phyloP scores from a whole-genome alignment of 64 coral and sea anemone species.

The Anthopleura sola region DNA sequence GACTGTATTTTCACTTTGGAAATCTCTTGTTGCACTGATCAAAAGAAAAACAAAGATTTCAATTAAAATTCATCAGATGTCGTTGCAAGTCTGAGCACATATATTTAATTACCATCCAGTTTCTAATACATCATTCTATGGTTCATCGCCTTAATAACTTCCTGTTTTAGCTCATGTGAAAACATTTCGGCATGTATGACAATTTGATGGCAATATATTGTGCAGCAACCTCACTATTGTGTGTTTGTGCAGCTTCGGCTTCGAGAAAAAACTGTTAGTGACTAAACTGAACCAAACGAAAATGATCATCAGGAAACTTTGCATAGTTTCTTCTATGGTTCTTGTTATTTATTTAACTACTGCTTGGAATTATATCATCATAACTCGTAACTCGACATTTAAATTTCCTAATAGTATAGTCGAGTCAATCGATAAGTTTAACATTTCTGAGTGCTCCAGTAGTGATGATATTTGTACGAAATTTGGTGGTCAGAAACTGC shows the following conservation, averaged over 20 bases:
- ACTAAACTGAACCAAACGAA: too few species aligned
- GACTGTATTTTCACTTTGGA: too few species aligned
- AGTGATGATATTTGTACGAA: not conserved
- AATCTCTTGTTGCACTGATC: too few species aligned
- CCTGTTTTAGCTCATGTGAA: not conserved
- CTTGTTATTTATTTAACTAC: not conserved
- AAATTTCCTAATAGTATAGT: not conserved
- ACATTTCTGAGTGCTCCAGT: not conserved
- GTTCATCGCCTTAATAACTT: not conserved
- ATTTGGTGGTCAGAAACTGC: not conserved
- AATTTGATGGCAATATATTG: not conserved
- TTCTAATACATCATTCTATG: not conserved
- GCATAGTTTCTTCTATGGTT: not conserved
- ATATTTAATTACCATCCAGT: not conserved
- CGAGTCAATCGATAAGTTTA: not conserved
- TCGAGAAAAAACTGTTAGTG: too few species aligned
- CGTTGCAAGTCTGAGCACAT: not conserved
- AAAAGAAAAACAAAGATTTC: too few species aligned
- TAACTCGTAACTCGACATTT: not conserved
- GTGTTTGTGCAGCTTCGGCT: too few species aligned
- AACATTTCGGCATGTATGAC: not conserved
- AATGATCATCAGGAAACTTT: not conserved
- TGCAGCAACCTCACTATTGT: too few species aligned
- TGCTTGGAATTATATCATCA: not conserved
- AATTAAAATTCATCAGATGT: not conserved